Base-by-base conservation (phyloP, 2,888 invertebrate species). In the Villa cingulata region DNA sequence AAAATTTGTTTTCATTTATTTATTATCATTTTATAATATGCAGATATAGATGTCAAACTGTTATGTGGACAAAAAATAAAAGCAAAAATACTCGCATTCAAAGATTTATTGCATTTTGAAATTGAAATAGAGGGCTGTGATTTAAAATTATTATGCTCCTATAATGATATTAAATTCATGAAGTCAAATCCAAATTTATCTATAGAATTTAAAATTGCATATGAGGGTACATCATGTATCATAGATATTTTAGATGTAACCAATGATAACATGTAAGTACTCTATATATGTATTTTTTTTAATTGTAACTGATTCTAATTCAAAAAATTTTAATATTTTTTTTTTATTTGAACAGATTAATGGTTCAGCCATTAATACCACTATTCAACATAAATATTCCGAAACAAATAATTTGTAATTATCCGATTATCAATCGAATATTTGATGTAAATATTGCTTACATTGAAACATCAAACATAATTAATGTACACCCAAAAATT, bases 401-500 rank as follows among this genome's bases (percentile, higher is more conserved):
- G 37, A 59, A 66, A 0, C 72, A 74, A 29, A 62, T 85, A 7
- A 62, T 85, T 7, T 81, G 81, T 56, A 74, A 75, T 18, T 70
- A 78, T 58, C 78, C 83, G 0, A 74, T 86, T 7, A 52, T 65
- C 66, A 77, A 59, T 71, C 74, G 60, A 70, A 75, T 41, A 54
- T 74, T 81, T 41, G 72, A 76, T 10, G 75, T 80, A 20, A 73
- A 70, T 53, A 70, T 85, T 1, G 71, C 78, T 0, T 76, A 78
- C 58, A 70, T 75, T 0, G 73, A 75, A 43, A 73, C 74, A 46
- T 68, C 77, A 1, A 73, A 73, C 46, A 76, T 75, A 53, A 62
- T 86, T 34, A 84, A 77, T 63, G 65, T 83, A 23, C 85, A 85
- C 59, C 76, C 79, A 50, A 61, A 68, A 0, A 71, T 74, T 12